A percentile compares a stretch with the other conserved stretches of the same genome.
Conservation (phyloP, 2,888 invertebrate genomes). For the Ectemnius cavifrons region DNA sequence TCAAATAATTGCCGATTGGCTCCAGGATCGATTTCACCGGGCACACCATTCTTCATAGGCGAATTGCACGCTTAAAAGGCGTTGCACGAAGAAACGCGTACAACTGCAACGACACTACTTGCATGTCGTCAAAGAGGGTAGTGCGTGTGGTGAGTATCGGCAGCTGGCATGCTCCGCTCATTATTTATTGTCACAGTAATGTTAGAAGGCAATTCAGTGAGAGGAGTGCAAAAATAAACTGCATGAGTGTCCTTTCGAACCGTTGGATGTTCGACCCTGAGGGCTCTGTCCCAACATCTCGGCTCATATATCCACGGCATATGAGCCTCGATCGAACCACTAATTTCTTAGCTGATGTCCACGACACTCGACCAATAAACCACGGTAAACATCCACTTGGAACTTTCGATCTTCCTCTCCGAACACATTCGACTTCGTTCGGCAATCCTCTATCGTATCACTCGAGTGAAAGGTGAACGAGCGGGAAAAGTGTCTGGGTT, state of each 20-base stretch:
- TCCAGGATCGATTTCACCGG: not conserved
- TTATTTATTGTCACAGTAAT: constrained; percentile 12
- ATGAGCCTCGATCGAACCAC: not conserved
- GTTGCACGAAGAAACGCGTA: not conserved
- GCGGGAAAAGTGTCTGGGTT: too few species aligned
- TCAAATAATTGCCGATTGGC: not conserved
- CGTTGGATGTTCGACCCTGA: constrained; percentile 33
- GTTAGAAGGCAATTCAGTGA: constrained; percentile 17
- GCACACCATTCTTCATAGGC: not conserved
- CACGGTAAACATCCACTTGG: too few species aligned
- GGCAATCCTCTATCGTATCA: too few species aligned
- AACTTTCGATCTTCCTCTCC: too few species aligned
- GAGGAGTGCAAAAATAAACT: constrained; percentile 42
- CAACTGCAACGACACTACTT: too few species aligned
- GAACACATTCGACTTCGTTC: too few species aligned
- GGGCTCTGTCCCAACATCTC: constrained; percentile 33
- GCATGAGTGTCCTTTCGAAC: constrained; percentile 30
- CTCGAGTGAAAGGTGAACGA: too few species aligned
- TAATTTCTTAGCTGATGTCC: not conserved
- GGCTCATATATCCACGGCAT: not conserved
- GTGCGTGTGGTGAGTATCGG: constrained; percentile 3
- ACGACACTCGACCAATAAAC: not conserved
- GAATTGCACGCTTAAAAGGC: not conserved
- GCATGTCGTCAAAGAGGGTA: not conserved
- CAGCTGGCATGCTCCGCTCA: constrained; percentile 16